Conservation (phyloP, 2,113 vertebrate species). For the Neogobius melanostomus region DNA sequence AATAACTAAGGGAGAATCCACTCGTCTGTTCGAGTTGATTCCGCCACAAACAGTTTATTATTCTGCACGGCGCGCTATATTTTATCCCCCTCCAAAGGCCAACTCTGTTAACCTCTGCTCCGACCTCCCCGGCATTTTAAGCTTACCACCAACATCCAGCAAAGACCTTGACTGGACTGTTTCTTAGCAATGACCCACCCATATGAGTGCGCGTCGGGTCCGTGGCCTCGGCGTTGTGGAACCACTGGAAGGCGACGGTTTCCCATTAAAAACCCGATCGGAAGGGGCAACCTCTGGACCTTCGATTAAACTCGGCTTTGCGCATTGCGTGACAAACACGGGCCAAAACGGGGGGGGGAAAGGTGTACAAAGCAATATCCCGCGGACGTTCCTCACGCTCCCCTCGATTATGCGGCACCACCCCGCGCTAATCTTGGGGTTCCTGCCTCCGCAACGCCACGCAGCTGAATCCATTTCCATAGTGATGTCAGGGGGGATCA, state of each 20-base stretch:
- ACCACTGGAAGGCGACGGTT: conserved; percentile 11
- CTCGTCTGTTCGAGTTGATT: not conserved
- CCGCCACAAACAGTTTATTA: conserved; percentile 17
- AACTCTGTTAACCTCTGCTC: not conserved
- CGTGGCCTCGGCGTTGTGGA: conserved; percentile 29
- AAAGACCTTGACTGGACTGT: conserved; percentile 25
- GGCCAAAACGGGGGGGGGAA: conserved; percentile 1
- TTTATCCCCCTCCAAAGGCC: not conserved
- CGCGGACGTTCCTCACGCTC: conserved; percentile 53
- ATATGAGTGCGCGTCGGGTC: conserved; percentile 55
- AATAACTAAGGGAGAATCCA: not conserved
- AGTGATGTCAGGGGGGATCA: conserved; percentile 34
- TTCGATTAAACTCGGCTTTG: conserved; percentile 51
- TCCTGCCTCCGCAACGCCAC: conserved; percentile 47
- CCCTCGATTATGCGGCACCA: conserved; percentile 71
- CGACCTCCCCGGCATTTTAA: not conserved
- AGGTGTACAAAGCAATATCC: conserved; percentile 63
- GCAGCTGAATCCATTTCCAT: conserved; percentile 59
- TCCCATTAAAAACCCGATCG: conserved; percentile 65
- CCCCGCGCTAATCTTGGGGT: conserved; percentile 62
- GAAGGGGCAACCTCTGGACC: conserved; percentile 42
- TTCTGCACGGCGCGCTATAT: conserved; percentile 13
- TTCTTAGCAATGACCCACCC: conserved; percentile 14
- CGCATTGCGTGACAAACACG: not conserved
- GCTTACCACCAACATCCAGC: conserved; percentile 28